These are phyloP conservation scores for Hylaea fasciaria DNA, from an alignment of 2,888 invertebrate species.

Conservation along the genomic window DNA sequence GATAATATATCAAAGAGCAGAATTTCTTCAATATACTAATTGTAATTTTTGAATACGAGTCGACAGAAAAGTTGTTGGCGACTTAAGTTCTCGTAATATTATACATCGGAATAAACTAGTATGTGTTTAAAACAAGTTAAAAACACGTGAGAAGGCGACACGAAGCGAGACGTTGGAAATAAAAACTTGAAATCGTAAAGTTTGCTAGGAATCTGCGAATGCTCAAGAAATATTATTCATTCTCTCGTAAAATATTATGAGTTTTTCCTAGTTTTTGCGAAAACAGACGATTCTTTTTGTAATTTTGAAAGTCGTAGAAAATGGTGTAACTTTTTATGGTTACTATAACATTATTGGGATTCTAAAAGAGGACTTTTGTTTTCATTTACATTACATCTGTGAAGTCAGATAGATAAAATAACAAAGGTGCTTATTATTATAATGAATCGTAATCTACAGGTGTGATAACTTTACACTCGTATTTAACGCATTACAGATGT, in stretches of 20 bases:
- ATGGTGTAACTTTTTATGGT: constrained; percentile 44
- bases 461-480: neutral
- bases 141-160: constrained; percentile 2
- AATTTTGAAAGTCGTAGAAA: constrained; percentile 41
- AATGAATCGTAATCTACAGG: constrained; percentile 18
- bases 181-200: constrained; percentile 29
- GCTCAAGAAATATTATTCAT: constrained; percentile 43
- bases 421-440: constrained; percentile 26
- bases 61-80: too few relatives aligned
- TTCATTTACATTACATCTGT: constrained; percentile 38
- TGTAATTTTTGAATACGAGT: too few relatives aligned
- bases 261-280: constrained; percentile 36
- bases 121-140: constrained; percentile 7
- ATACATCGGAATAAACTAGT: neutral
- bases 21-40: too few relatives aligned
- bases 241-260: constrained; percentile 51
- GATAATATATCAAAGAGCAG: neutral
- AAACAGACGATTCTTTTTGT: constrained; percentile 38
- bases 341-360: constrained; percentile 38
- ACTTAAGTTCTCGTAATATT: neutral
- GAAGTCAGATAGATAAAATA: constrained; percentile 31
- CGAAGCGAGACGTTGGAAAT: constrained; percentile 13
- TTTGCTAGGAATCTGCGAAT: constrained; percentile 36
- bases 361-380: constrained; percentile 38
- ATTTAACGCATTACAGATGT: neutral